Evolutionary conservation across 2,113 vertebrate species (phyloP).

Genomic region (Xyrauchen texanus): DNA sequence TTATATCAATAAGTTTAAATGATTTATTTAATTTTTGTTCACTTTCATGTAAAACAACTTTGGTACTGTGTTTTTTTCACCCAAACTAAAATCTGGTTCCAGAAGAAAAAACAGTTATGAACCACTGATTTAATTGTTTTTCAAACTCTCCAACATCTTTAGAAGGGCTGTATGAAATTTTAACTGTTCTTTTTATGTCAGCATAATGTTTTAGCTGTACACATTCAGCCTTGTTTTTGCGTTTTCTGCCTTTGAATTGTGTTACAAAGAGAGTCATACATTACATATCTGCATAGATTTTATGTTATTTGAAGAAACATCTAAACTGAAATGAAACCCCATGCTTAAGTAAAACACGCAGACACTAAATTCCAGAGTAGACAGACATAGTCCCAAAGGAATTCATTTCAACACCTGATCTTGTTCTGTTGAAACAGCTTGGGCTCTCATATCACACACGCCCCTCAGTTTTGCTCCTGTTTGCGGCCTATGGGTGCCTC

Average conservation of each 20-base stretch:
- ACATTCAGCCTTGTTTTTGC: background rate
- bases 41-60: too few species aligned
- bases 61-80: too few species aligned
- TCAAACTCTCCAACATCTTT: too few species aligned
- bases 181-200: background rate
- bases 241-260: background rate
- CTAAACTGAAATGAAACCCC: constrained; percentile 18
- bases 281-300: background rate
- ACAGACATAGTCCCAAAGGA: background rate
- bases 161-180: too few species aligned
- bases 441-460: background rate
- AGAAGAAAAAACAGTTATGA: too few species aligned
- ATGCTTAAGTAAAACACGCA: background rate
- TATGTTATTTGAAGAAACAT: too few species aligned
- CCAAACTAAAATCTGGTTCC: too few species aligned
- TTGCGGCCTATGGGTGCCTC: background rate
- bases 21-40: too few species aligned
- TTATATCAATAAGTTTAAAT: too few species aligned
- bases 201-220: too few species aligned
- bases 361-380: constrained; percentile 9
- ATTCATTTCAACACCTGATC: constrained; percentile 14
- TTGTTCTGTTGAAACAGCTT: constrained; percentile 21
- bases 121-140: too few species aligned
- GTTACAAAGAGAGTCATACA: constrained; percentile 29
- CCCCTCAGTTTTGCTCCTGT: background rate